phyloP scores from a whole-genome alignment of 2,797 vertebrate genomes.

The Brachyrhaphis roseni region DNA sequence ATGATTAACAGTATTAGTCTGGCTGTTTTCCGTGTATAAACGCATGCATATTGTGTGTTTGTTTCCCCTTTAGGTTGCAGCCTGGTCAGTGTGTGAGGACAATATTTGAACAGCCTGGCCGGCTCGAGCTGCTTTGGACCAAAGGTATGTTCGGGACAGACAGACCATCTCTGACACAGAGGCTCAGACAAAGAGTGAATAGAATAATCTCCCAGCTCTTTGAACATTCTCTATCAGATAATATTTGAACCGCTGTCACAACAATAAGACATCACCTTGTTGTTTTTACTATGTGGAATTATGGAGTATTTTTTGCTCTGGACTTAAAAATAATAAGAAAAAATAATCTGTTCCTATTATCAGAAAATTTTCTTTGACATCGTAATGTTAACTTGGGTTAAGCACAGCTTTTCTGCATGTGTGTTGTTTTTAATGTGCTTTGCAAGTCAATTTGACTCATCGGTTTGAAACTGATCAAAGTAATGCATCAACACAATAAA shows the following conservation, averaged over 20 bases:
- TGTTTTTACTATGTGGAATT: not conserved
- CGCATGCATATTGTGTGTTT: constrained; percentile 39
- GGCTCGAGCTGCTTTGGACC: constrained; percentile 65
- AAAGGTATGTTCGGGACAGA: constrained; percentile 71
- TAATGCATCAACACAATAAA: not conserved
- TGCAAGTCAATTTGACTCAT: not conserved
- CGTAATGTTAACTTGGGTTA: not conserved
- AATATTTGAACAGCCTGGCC: constrained; percentile 64
- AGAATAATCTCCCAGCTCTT: constrained; percentile 23
- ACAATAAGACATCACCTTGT: constrained; percentile 18
- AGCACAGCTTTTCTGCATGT: not conserved
- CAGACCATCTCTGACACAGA: constrained; percentile 35
- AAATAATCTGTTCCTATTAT: not conserved
- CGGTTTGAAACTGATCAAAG: not conserved
- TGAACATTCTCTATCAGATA: constrained; percentile 34
- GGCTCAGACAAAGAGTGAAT: constrained; percentile 30
- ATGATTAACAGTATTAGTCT: not conserved
- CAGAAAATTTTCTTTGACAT: not conserved
- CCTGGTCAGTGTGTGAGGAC: constrained; percentile 48
- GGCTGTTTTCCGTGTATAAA: constrained; percentile 10
- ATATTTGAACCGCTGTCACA: constrained; percentile 13
- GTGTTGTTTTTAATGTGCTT: not conserved
- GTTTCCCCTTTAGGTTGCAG: constrained; percentile 60
- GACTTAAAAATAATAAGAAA: not conserved
- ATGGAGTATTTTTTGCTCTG: not conserved